A percentile compares a stretch with the other conserved stretches of the same genome.
phyloP scores from a whole-genome alignment of 2,888 invertebrate genomes.

The Morpho helenor region DNA sequence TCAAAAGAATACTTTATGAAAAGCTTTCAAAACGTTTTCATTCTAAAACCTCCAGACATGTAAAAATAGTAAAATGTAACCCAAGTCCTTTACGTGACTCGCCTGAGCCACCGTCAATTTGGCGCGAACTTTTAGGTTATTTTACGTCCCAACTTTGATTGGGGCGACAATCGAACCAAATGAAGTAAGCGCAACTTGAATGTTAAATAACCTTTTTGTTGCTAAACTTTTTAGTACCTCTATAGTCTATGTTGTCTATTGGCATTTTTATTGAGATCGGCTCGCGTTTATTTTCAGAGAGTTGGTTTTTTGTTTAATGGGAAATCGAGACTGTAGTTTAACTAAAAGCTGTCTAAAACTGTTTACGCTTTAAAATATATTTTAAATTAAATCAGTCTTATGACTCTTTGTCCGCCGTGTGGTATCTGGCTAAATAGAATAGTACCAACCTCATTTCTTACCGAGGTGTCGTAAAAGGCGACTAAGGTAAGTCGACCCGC shows the following conservation, averaged over 20 bases:
- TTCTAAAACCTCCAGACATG: constrained; percentile 19
- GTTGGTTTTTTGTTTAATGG: constrained; percentile 5
- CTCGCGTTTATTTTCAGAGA: constrained; percentile 21
- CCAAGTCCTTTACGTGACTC: constrained; percentile 26
- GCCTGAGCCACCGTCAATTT: constrained; percentile 37
- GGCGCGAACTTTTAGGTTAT: constrained; percentile 33
- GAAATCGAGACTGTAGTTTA: constrained; percentile 8
- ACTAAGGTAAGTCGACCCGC: too few species aligned
- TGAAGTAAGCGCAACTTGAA: constrained; percentile 45
- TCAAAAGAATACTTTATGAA: background rate
- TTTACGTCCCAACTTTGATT: constrained; percentile 49
- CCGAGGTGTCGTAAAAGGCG: too few species aligned
- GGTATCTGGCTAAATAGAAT: too few species aligned
- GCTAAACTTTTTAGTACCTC: constrained; percentile 31
- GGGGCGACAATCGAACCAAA: constrained; percentile 36
- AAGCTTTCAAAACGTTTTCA: constrained; percentile 2
- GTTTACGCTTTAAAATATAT: too few species aligned
- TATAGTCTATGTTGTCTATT: constrained; percentile 27
- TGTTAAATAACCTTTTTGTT: constrained; percentile 40
- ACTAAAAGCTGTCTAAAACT: background rate
- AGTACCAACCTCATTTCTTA: too few species aligned
- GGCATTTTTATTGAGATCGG: constrained; percentile 40
- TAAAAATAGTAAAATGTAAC: constrained; percentile 23
- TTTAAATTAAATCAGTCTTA: too few species aligned
- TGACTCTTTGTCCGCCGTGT: too few species aligned